These are phyloP conservation scores for Homarus americanus DNA, from an alignment of 1,140 invertebrate genomes.

Conservation along the genomic window DNA sequence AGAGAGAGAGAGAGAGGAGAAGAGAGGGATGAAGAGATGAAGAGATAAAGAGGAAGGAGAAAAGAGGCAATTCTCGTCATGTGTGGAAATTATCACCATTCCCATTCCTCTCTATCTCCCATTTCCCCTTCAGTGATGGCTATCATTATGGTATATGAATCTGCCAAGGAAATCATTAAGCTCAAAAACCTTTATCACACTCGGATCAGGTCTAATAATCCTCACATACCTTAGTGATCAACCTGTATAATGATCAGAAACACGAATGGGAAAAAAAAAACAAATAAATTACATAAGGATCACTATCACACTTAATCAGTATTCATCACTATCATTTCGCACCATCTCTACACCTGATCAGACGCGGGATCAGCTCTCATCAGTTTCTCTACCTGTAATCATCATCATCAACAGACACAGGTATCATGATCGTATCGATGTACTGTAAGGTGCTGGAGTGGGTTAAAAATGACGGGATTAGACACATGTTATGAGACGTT, in stretches of 20 bases:
- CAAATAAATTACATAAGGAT: too few relatives aligned
- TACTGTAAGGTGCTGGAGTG: too few relatives aligned
- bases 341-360: not conserved
- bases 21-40: too few relatives aligned
- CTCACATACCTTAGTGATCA: not conserved
- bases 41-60: too few relatives aligned
- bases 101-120: not conserved
- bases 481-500: too few relatives aligned
- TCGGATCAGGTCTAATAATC: not conserved
- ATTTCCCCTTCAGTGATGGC: too few relatives aligned
- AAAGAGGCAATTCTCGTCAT: too few relatives aligned
- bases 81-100: not conserved
- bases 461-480: too few relatives aligned
- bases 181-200: not conserved
- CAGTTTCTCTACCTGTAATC: not conserved
- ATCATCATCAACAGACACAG: conserved; percentile 32
- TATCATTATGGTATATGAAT: not conserved
- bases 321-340: conserved; percentile 26
- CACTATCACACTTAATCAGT: not conserved
- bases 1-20: too few relatives aligned
- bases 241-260: not conserved
- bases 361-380: not conserved
- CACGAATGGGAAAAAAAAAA: too few relatives aligned
- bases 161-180: not conserved
- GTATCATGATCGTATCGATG: conserved; percentile 11